Evolutionary conservation across 2,113 vertebrate species (phyloP), one percentile per base, ranked within the genome.

Genomic region (Capreolus pygargus): DNA sequence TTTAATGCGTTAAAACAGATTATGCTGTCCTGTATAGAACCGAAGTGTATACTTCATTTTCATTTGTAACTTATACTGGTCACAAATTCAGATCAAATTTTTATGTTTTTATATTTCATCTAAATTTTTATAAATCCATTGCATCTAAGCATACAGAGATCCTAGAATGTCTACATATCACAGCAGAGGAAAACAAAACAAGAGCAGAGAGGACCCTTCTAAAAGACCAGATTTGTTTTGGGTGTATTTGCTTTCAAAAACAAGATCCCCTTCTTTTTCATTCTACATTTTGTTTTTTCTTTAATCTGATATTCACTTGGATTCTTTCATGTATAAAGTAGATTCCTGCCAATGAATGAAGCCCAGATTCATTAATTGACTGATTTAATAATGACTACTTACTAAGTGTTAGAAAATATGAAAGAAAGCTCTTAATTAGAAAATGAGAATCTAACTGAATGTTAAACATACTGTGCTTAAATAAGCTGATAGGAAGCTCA

Each of bases 381-480:
- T 89, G n/a, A 93, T 86, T 93, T 78, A 93, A 43, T 54, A 36
- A 12, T 93, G 25, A 93, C 21, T 67, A 86, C 45, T 97, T 89
- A 76, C 43, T 76, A 95, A 47, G 15, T 92, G 85, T 57, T 30
- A 90, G 36, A 84, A 94, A 95, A 95, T 61, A 87, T 15, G 16
- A 83, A 89, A 92, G 55, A 86, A 91, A 91, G 16, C 36, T 83
- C 43, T 57, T 61, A 93, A 87, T 16, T 70, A 74, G 45, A 58
- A 89, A 96, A 64, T 85, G 45, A 89, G 57, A 94, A 54, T 92
- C 58, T 61, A 85, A 60, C 7, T n/a, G 85, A 61, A 70, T 54
- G 82, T 61, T 60, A 95, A 91, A 57, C 17, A 81, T 5, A 89
- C 5, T 50, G 17, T 12, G 21, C 70, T 86, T 70, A 45, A 52